These are phyloP conservation scores for Dermolepida albohirtum DNA, from an alignment of 2,888 invertebrate genomes.

Conservation along the genomic window DNA sequence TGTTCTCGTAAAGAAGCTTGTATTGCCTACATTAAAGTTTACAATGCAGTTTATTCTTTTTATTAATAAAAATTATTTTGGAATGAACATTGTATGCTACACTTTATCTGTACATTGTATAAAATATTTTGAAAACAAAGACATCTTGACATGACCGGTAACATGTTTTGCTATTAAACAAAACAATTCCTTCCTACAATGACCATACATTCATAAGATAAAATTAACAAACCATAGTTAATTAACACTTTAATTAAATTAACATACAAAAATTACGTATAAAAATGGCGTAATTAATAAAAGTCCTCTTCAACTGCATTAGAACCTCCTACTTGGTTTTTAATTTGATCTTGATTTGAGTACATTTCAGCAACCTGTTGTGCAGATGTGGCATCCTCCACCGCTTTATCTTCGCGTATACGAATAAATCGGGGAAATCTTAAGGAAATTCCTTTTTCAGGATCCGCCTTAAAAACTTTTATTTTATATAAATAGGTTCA, in stretches of 20 bases:
- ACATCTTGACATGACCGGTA: no score
- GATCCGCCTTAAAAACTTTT: slow-evolving; percentile 73
- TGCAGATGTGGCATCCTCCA: slow-evolving; percentile 92
- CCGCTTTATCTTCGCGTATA: slow-evolving; percentile 89
- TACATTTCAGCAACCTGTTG: slow-evolving; percentile 93
- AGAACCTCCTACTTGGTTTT: slow-evolving; percentile 70
- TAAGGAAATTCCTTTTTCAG: slow-evolving; percentile 92
- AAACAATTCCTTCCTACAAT: no score
- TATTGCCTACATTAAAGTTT: no score
- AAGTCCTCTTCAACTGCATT: slow-evolving; percentile 71
- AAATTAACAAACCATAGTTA: neutral
- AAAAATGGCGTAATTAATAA: slow-evolving; percentile 63
- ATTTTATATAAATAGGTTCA: neutral
- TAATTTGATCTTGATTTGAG: slow-evolving; percentile 90
- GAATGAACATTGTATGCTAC: neutral
- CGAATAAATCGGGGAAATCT: slow-evolving; percentile 95
- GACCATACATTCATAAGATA: no score
- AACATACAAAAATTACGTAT: neutral
- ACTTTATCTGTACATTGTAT: neutral
- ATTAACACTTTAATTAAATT: neutral
- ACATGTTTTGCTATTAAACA: no score
- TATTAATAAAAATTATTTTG: no score
- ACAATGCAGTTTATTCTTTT: no score
- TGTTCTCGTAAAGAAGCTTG: no score
- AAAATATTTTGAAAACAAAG: neutral